phyloP scores from a whole-genome alignment of 2,113 vertebrate genomes.

The Siphamia tubifer region DNA sequence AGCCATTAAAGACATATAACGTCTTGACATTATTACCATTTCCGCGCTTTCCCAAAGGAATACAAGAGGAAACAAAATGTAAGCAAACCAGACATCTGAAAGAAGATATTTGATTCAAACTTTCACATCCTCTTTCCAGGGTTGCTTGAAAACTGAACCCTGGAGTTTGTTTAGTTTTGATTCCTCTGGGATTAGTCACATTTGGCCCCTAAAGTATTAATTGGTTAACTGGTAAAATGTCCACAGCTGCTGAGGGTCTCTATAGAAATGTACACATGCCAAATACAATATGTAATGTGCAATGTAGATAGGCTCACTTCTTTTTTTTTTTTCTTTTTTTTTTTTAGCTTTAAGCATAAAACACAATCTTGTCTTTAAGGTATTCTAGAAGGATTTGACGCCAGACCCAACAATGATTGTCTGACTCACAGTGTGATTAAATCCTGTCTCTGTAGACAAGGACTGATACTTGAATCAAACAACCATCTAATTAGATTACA shows the following conservation, averaged over 20 bases:
- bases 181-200: slow-evolving; percentile 60
- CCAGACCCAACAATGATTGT: slow-evolving; percentile 12
- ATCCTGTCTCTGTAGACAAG: slow-evolving; percentile 26
- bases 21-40: slow-evolving; percentile 69
- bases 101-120: slow-evolving; percentile 72
- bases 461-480: slow-evolving; percentile 47
- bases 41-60: slow-evolving; percentile 64
- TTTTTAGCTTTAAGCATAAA: neutral
- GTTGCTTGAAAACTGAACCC: slow-evolving; percentile 74
- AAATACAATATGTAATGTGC: slow-evolving; percentile 18
- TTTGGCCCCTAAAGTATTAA: slow-evolving; percentile 70
- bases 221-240: slow-evolving; percentile 46
- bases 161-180: slow-evolving; percentile 69
- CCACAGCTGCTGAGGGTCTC: slow-evolving; percentile 61
- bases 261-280: slow-evolving; percentile 15
- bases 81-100: slow-evolving; percentile 74
- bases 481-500: slow-evolving; percentile 66
- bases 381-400: slow-evolving; percentile 20
- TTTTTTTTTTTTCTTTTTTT: neutral
- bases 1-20: slow-evolving; percentile 60
- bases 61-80: slow-evolving; percentile 64
- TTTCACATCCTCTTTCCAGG: slow-evolving; percentile 62
- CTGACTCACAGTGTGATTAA: slow-evolving; percentile 45
- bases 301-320: neutral
- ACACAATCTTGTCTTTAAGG: neutral